phyloP scores from a whole-genome alignment of 2,888 invertebrate species.

The Rhagium mordax region DNA sequence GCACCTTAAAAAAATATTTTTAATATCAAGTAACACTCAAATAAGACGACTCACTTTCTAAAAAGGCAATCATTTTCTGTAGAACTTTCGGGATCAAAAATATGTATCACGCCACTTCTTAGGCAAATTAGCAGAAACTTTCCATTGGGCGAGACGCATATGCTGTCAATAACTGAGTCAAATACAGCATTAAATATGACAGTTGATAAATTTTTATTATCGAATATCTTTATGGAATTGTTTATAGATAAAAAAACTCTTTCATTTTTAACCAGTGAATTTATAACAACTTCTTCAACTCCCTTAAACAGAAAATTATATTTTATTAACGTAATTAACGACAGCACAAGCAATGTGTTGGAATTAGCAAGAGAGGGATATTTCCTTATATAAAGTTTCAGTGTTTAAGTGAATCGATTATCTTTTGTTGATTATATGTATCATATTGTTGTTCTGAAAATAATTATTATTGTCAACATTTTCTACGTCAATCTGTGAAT shows the following conservation, averaged over 20 bases:
- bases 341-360: no score
- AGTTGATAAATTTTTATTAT: constrained; percentile 40
- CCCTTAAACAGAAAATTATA: constrained; percentile 35
- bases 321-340: not conserved
- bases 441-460: no score
- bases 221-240: constrained; percentile 46
- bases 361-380: no score
- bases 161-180: constrained; percentile 42
- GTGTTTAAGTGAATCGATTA: no score
- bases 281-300: constrained; percentile 35
- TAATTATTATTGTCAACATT: no score
- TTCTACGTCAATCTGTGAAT: no score
- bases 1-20: constrained; percentile 16
- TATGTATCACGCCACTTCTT: constrained; percentile 42
- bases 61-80: constrained; percentile 28
- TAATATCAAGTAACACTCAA: not conserved
- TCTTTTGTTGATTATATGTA: no score
- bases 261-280: constrained; percentile 39
- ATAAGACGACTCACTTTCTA: constrained; percentile 33
- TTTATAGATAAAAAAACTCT: constrained; percentile 43
- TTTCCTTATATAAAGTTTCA: no score
- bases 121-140: constrained; percentile 46
- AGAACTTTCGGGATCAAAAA: constrained; percentile 39
- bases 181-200: constrained; percentile 43
- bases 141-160: constrained; percentile 37